A percentile compares a stretch with the other conserved stretches of the same genome.
phyloP scores from a whole-genome alignment of 2,797 vertebrate species.

The Hyperoplus immaculatus region DNA sequence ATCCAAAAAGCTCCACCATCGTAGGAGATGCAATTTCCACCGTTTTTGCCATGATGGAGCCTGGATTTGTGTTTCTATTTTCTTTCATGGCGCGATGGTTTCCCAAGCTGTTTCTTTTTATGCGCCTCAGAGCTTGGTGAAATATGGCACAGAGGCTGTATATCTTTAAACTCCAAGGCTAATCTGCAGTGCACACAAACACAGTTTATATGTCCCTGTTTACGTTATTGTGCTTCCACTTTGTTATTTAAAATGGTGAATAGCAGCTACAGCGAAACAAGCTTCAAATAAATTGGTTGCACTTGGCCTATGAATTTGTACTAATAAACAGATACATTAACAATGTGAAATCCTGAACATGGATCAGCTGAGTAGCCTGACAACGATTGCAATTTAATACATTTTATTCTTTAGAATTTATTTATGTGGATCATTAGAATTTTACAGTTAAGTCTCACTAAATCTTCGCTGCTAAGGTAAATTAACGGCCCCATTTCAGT shows the following conservation, averaged over 20 bases:
- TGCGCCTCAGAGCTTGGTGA: conserved; percentile 68
- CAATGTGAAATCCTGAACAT: conserved; percentile 38
- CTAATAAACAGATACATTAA: conserved; percentile 12
- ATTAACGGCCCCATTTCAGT: neutral
- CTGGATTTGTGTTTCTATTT: conserved; percentile 79
- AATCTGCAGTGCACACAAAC: conserved; percentile 60
- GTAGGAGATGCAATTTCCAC: conserved; percentile 65
- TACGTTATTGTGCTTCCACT: conserved; percentile 25
- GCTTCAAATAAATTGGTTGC: neutral
- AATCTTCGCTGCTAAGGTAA: conserved; percentile 10
- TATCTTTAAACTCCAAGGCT: conserved; percentile 67
- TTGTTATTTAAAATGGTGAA: conserved; percentile 49
- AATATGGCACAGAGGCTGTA: conserved; percentile 58
- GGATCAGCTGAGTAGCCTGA: neutral
- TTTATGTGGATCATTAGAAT: neutral
- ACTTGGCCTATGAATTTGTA: neutral
- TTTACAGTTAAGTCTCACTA: conserved; percentile 18
- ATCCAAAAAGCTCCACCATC: conserved; percentile 56
- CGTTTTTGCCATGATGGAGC: conserved; percentile 63
- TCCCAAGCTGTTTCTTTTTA: conserved; percentile 75
- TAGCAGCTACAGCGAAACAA: conserved; percentile 15
- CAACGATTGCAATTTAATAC: conserved; percentile 29
- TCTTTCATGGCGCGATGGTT: conserved; percentile 76
- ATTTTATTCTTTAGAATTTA: neutral
- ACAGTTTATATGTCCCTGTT: conserved; percentile 27